Percentiles rank a stretch among this genome's conserved stretches.
Evolutionary conservation across 1,140 invertebrate species (phyloP).

Genomic region (Heterodera carotae): DNA sequence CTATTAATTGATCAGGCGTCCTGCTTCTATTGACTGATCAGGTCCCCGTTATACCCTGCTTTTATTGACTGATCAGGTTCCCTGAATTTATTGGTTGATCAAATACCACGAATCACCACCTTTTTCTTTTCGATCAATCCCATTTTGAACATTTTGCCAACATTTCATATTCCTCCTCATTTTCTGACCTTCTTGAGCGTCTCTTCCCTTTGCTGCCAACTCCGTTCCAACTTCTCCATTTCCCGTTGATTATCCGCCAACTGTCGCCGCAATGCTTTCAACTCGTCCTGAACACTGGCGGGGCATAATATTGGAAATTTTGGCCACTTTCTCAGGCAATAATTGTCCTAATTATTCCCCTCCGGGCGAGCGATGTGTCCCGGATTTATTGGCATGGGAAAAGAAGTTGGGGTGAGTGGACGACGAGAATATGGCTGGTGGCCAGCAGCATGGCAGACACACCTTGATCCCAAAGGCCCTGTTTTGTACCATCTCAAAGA

Average conservation of each 20-base stretch:
- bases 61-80: too few species aligned
- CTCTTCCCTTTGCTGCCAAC: slow-evolving; percentile 68
- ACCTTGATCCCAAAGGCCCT: slow-evolving; percentile 24
- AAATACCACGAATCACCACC: too few species aligned
- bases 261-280: slow-evolving; percentile 66
- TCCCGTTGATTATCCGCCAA: slow-evolving; percentile 70
- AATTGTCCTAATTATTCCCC: not conserved
- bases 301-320: not conserved
- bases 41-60: too few species aligned
- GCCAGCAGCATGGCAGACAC: not conserved
- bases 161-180: not conserved
- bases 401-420: too few species aligned
- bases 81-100: too few species aligned
- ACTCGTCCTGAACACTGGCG: slow-evolving; percentile 67
- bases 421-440: not conserved
- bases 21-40: too few species aligned
- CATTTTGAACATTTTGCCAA: too few species aligned
- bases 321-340: not conserved
- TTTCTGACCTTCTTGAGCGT: not conserved
- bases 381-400: slow-evolving; percentile 4
- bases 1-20: too few species aligned
- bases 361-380: not conserved
- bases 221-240: slow-evolving; percentile 70
- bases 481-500: slow-evolving; percentile 29
- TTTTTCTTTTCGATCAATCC: too few species aligned